Conservation (phyloP, 2,888 invertebrate genomes). For the Drosophila imparisetae region DNA sequence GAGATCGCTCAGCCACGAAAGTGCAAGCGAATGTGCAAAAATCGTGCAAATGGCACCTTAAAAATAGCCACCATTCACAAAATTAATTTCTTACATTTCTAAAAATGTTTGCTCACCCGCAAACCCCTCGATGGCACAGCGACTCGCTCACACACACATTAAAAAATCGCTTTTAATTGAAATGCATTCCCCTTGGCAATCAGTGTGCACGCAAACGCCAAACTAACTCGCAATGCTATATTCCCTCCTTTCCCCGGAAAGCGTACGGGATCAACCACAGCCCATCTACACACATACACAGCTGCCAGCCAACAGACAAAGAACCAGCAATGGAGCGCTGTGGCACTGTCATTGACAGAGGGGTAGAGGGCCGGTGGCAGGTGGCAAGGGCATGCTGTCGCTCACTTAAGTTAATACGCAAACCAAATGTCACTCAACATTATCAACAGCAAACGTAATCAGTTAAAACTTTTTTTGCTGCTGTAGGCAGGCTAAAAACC, state of each 20-base stretch:
- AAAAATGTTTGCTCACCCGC: constrained; percentile 17
- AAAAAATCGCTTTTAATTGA: constrained; percentile 75
- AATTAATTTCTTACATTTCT: constrained; percentile 68
- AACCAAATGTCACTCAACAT: constrained; percentile 81
- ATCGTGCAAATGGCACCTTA: constrained; percentile 14
- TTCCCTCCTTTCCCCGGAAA: constrained; percentile 4
- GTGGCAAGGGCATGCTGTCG: constrained; percentile 53
- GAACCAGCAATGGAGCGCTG: not conserved
- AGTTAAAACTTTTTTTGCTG: constrained; percentile 70
- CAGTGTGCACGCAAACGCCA: constrained; percentile 61
- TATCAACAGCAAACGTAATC: constrained; percentile 79
- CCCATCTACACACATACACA: constrained; percentile 23
- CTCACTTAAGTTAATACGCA: constrained; percentile 80
- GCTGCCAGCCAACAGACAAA: constrained; percentile 17
- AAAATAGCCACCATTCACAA: constrained; percentile 28
- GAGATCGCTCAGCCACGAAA: constrained; percentile 16
- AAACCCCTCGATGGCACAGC: constrained; percentile 6
- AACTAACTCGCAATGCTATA: constrained; percentile 46
- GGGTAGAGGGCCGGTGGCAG: not conserved
- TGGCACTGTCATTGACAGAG: not conserved
- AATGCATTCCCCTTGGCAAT: constrained; percentile 74
- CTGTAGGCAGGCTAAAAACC: constrained; percentile 47
- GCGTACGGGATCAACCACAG: constrained; percentile 28
- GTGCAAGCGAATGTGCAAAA: constrained; percentile 7
- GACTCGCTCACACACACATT: constrained; percentile 45